Evolutionary conservation across 2,113 vertebrate species (phyloP).

Genomic region (Semnornis frantzii): DNA sequence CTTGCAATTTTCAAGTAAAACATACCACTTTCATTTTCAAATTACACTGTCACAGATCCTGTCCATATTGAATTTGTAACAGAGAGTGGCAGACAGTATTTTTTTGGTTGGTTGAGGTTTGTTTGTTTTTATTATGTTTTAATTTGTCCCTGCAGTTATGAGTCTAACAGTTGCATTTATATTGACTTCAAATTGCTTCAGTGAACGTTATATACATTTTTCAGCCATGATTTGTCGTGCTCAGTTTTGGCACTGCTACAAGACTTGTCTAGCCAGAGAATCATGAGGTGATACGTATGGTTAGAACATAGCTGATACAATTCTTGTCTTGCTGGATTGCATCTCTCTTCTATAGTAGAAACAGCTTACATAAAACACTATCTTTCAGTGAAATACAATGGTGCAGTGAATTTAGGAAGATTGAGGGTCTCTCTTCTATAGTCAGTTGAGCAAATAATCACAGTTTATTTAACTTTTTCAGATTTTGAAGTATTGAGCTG

Average conservation of each 20-base stretch:
- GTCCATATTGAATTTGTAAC: neutral
- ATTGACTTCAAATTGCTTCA: neutral
- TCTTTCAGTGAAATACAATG: neutral
- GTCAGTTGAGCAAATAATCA: neutral
- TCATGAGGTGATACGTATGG: neutral
- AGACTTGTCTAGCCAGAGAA: neutral
- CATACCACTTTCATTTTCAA: neutral
- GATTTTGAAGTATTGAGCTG: neutral
- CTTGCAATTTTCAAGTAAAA: neutral
- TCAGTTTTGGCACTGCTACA: neutral
- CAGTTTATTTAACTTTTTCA: neutral
- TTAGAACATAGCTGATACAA: neutral
- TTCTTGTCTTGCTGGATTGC: neutral
- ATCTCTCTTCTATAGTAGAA: neutral
- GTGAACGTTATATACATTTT: neutral
- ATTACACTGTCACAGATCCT: neutral
- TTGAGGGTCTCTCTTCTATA: neutral
- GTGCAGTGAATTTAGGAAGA: neutral
- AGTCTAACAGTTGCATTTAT: neutral
- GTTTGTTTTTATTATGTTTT: neutral
- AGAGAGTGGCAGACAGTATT: neutral
- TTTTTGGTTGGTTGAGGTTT: neutral
- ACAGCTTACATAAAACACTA: neutral
- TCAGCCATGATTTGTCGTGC: neutral
- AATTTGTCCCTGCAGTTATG: neutral